Evolutionary conservation across 2,113 vertebrate species (phyloP), one percentile per base, ranked within the genome.

Genomic region (Chloroceryle aenea): DNA sequence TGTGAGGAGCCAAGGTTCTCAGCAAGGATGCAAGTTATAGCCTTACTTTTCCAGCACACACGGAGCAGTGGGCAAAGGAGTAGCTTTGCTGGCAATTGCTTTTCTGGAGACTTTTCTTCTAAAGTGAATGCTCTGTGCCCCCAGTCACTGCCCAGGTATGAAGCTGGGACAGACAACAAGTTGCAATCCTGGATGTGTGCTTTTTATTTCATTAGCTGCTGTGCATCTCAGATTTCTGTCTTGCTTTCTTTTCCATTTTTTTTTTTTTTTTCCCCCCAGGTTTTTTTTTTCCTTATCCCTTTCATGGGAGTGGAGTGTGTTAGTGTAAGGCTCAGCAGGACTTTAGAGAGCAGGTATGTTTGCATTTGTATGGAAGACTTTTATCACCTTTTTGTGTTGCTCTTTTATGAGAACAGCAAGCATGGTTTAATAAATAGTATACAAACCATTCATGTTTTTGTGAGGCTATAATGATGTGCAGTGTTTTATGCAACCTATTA

Each of bases 251-350:
- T 74, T 66, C 10, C 0, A 5, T 27, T 26, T 62, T 4, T 43
- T 36, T 19, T 55, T 62, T 26, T 3, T 27, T 53, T 62, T 8
- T 36, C 11, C 8, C 78, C 75, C 45, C 40, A 27, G 11, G 64
- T 89, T 38, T 9, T 64, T 82, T 90, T 83, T 69, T 12, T 76
- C 16, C 6, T 14, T 3, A 32, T 76, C 9, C 5, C 9, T 89
- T 43, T 79, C 72, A 10, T 0, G 1, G 40, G 32, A 32, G 14
- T 8, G 1, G 0, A 2, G 5, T 25, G 4, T 55, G 21, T 50
- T 40, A 27, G 15, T 32, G 16, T 59, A 58, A 71, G 4, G 58
- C 76, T 62, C 67, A 95, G 26, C 48, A 71, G n/a, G n/a, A 47
- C 26, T 68, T 84, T 6, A 10, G 61, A 29, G 68, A 64, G 21